These are phyloP conservation scores for Saturnia japonica DNA, from an alignment of 2,888 invertebrate genomes.

Conservation along the genomic window DNA sequence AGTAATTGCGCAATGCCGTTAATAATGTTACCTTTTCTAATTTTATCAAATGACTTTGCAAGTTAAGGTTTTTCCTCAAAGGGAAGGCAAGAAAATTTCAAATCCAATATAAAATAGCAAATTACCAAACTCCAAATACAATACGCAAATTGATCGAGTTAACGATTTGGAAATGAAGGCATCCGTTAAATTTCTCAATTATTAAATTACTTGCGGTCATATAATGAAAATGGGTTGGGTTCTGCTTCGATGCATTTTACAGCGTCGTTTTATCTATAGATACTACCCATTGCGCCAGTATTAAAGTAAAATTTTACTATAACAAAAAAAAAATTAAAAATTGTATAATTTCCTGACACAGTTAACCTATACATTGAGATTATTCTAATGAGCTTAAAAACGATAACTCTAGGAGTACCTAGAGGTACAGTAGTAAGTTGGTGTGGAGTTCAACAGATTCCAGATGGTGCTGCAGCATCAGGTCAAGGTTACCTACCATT, in stretches of 20 bases:
- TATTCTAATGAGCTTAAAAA: no score
- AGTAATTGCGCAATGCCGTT: not conserved
- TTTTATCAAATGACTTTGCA: not conserved
- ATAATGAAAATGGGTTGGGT: not conserved
- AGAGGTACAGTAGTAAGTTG: no score
- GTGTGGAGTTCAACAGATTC: no score
- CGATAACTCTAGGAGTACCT: no score
- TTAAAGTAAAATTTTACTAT: not conserved
- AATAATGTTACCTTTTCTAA: not conserved
- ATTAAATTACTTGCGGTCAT: conserved; percentile 4
- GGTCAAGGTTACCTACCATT: no score
- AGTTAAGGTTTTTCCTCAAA: not conserved
- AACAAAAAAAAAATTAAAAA: no score
- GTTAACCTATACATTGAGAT: no score
- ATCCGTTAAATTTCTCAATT: conserved; percentile 8
- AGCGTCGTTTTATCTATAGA: not conserved
- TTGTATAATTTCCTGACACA: no score
- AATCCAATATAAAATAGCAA: not conserved
- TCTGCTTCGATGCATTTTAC: conserved; percentile 8
- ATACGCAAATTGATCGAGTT: not conserved
- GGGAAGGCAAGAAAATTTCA: not conserved
- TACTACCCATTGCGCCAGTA: not conserved
- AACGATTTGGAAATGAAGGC: conserved; percentile 3
- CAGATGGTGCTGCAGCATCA: no score
- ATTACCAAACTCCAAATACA: not conserved